These are phyloP conservation scores for Sinelater perroti DNA, from an alignment of 2,888 invertebrate genomes.

Conservation along the genomic window DNA sequence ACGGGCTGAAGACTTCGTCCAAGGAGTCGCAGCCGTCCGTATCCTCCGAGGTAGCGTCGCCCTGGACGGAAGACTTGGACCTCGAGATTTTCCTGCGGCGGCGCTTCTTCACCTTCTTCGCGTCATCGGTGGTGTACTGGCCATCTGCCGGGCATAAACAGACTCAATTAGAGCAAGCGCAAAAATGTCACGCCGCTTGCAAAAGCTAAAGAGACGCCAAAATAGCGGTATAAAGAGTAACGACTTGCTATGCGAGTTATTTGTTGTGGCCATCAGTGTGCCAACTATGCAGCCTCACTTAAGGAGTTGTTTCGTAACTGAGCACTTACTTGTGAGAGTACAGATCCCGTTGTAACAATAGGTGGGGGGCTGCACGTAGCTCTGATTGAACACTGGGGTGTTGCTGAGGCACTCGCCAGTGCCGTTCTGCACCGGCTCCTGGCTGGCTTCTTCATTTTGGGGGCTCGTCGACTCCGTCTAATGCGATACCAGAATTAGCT, in stretches of 20 bases:
- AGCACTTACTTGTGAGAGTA: slow-evolving; percentile 51
- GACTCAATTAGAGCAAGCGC: background rate
- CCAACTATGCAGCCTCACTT: slow-evolving; percentile 21
- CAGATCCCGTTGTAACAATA: slow-evolving; percentile 51
- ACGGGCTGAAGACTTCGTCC: slow-evolving; percentile 36
- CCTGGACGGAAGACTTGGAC: slow-evolving; percentile 32
- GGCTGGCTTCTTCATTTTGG: slow-evolving; percentile 57
- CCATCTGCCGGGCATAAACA: slow-evolving; percentile 16
- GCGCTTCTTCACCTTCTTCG: slow-evolving; percentile 45
- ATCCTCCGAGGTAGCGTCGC: slow-evolving; percentile 32
- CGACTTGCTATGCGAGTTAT: slow-evolving; percentile 16
- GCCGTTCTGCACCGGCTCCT: slow-evolving; percentile 53
- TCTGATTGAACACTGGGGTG: slow-evolving; percentile 51
- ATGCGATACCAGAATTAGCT: too few relatives aligned
- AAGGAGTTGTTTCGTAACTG: too few relatives aligned
- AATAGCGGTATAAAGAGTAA: slow-evolving; percentile 27
- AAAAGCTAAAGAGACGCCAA: too few relatives aligned
- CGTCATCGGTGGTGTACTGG: slow-evolving; percentile 23
- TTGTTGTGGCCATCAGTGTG: slow-evolving; percentile 16
- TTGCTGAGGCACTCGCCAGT: slow-evolving; percentile 48
- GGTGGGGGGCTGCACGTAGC: slow-evolving; percentile 39
- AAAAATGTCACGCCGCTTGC: background rate
- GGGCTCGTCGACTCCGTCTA: slow-evolving; percentile 61
- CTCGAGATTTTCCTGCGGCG: slow-evolving; percentile 46
- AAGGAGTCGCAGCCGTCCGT: slow-evolving; percentile 41